Evolutionary conservation across 2,113 vertebrate species (phyloP).

Genomic region (Carettochelys insculpta): DNA sequence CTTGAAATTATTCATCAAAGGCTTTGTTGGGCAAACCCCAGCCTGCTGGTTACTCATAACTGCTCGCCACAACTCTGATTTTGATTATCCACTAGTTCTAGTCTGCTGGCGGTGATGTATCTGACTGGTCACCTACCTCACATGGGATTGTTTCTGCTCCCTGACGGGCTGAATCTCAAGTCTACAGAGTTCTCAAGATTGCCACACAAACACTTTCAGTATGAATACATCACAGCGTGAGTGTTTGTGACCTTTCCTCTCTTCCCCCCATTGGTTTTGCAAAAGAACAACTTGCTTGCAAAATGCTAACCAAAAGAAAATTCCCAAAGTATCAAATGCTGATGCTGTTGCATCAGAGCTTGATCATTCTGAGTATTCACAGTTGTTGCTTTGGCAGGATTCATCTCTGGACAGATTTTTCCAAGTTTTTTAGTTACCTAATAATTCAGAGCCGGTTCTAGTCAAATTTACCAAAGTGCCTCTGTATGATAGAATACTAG

Average conservation of each 20-base stretch:
- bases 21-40: background rate
- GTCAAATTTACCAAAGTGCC: background rate
- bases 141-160: background rate
- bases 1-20: background rate
- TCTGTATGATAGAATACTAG: no score
- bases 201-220: background rate
- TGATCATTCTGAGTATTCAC: background rate
- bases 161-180: background rate
- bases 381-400: background rate
- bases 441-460: background rate
- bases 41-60: constrained; percentile 18
- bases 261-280: background rate
- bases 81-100: background rate
- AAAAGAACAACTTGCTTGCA: background rate
- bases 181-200: background rate
- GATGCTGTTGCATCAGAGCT: background rate
- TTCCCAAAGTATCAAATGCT: background rate
- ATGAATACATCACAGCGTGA: background rate
- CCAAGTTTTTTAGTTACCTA: constrained; percentile 6
- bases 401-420: background rate
- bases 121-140: background rate
- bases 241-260: background rate
- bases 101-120: background rate
- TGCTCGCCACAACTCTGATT: background rate
- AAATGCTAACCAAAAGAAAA: background rate